Evolutionary conservation across 2,797 vertebrate species (phyloP).

Genomic region (Picus viridis): DNA sequence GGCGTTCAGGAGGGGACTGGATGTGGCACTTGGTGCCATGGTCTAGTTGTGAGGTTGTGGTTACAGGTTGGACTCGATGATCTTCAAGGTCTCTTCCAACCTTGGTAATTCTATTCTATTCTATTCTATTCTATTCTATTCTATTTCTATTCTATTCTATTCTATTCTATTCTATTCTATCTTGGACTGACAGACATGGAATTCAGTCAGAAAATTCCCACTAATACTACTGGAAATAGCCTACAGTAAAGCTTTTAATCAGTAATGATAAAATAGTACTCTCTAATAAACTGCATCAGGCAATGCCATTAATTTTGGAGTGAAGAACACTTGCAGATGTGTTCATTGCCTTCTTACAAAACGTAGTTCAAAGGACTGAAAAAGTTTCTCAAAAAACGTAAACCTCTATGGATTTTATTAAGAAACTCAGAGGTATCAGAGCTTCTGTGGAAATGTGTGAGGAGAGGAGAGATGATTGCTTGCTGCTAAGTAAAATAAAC

Average conservation of each 20-base stretch:
- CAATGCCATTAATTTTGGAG: background rate
- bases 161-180: no score
- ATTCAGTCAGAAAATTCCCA: background rate
- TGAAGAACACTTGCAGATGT: background rate
- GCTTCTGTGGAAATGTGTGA: background rate
- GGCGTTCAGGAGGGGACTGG: no score
- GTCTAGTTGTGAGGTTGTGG: no score
- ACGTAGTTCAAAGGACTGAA: background rate
- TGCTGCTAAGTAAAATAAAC: background rate
- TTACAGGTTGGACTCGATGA: no score
- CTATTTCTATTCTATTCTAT: no score
- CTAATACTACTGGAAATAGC: background rate
- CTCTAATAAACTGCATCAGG: background rate
- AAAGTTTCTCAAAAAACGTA: background rate
- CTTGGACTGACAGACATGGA: background rate
- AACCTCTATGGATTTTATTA: background rate
- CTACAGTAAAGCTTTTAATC: background rate
- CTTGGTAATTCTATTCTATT: no score
- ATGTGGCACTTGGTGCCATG: no score
- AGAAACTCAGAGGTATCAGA: background rate
- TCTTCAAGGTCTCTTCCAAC: no score
- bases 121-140: no score
- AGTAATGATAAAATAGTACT: background rate
- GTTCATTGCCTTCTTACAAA: background rate
- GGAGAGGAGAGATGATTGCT: background rate